These are phyloP conservation scores for Glaucopsyche alexis DNA, from an alignment of 2,888 invertebrate species.

Conservation along the genomic window DNA sequence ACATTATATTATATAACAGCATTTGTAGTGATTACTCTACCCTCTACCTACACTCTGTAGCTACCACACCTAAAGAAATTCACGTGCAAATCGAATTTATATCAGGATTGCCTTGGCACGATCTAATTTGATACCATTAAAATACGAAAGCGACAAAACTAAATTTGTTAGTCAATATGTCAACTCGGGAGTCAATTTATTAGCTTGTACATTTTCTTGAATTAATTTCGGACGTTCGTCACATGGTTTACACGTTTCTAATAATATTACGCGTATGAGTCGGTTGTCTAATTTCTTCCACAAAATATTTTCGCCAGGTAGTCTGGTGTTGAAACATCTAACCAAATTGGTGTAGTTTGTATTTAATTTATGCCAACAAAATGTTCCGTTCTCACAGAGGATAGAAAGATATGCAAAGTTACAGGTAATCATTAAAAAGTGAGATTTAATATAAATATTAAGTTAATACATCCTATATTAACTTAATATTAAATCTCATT, in stretches of 20 bases:
- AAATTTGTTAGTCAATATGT: constrained; percentile 34
- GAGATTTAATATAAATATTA: too few species aligned
- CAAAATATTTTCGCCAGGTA: background rate
- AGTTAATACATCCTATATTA: too few species aligned
- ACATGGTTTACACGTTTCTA: background rate
- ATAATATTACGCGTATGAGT: constrained; percentile 2
- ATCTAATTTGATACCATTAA: constrained; percentile 43
- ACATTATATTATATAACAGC: too few species aligned
- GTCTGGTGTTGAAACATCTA: background rate
- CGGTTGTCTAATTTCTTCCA: background rate
- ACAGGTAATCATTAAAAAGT: too few species aligned
- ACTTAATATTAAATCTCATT: too few species aligned
- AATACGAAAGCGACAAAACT: constrained; percentile 37
- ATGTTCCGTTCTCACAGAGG: too few species aligned
- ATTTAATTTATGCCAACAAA: too few species aligned
- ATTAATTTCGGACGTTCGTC: constrained; percentile 17
- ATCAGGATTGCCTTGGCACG: constrained; percentile 40
- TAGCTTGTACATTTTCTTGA: constrained; percentile 11
- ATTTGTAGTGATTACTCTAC: too few species aligned
- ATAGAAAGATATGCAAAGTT: too few species aligned
- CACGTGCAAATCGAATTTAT: constrained; percentile 43
- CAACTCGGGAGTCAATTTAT: constrained; percentile 24
- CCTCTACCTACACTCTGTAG: background rate
- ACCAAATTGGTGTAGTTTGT: too few species aligned
- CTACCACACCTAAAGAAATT: constrained; percentile 35